A percentile compares a stretch with the other conserved stretches of the same genome.
Evolutionary conservation across 1,140 invertebrate genomes (phyloP).

Genomic region (Drosophila paulistorum): DNA sequence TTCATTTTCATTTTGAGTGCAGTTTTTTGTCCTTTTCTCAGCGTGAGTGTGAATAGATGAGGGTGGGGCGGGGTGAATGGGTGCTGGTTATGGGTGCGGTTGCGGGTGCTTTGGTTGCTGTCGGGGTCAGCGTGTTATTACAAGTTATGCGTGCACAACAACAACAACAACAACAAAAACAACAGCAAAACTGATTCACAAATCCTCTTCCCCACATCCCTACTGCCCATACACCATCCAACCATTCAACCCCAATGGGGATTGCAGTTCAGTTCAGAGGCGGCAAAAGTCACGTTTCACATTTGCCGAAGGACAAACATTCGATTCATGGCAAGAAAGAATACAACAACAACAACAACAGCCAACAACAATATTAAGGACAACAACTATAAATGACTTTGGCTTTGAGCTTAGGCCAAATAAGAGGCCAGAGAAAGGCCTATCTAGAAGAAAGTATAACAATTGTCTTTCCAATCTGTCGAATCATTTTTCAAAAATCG

Average conservation of each 20-base stretch:
- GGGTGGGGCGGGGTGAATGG: background rate
- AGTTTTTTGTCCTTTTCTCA: constrained; percentile 30
- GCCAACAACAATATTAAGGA: constrained; percentile 34
- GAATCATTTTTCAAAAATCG: too few species aligned
- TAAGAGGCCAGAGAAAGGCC: background rate
- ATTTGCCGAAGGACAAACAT: constrained; percentile 19
- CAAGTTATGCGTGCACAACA: constrained; percentile 62
- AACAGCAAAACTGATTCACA: constrained; percentile 30
- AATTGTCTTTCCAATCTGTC: too few species aligned
- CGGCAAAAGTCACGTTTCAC: constrained; percentile 43
- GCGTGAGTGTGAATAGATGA: constrained; percentile 3
- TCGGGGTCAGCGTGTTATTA: constrained; percentile 70
- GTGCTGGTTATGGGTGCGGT: background rate
- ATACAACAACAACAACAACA: constrained; percentile 21
- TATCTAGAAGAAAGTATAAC: background rate
- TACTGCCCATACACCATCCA: background rate
- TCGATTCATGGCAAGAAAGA: background rate
- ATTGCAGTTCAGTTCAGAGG: constrained; percentile 16
- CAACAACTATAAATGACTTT: constrained; percentile 17
- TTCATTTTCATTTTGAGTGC: constrained; percentile 69
- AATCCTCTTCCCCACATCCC: background rate
- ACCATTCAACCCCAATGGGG: constrained; percentile 5
- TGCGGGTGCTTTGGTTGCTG: constrained; percentile 3
- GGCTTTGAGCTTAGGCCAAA: background rate
- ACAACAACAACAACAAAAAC: constrained; percentile 27